Evolutionary conservation across 2,888 invertebrate species (phyloP).

Genomic region (Nomada ferruginata): DNA sequence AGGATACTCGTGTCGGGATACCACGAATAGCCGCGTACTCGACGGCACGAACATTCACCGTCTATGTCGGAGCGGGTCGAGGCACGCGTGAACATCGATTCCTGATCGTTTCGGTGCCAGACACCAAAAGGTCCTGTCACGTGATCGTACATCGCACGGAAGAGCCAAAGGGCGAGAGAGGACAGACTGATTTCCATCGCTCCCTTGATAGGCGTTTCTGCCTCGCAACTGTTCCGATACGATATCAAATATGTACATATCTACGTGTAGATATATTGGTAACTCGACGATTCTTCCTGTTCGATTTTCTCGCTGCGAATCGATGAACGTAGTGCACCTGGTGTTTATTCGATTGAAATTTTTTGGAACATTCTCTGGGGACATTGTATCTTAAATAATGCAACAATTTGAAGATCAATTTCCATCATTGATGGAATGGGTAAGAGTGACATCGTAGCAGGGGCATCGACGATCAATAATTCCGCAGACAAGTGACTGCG

Average conservation of each 20-base stretch:
- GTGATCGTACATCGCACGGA: slow-evolving; percentile 57
- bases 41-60: slow-evolving; percentile 56
- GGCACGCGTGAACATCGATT: slow-evolving; percentile 72
- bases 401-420: too few species aligned
- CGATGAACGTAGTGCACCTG: neutral
- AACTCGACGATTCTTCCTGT: slow-evolving; percentile 4
- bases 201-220: slow-evolving; percentile 36
- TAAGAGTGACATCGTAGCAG: too few species aligned
- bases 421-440: too few species aligned
- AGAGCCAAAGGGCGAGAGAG: slow-evolving; percentile 25
- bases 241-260: slow-evolving; percentile 2
- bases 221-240: slow-evolving; percentile 9
- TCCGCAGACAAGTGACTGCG: neutral
- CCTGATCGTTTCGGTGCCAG: slow-evolving; percentile 72
- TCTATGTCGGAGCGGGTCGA: slow-evolving; percentile 52
- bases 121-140: slow-evolving; percentile 74
- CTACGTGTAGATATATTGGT: slow-evolving; percentile 7
- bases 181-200: slow-evolving; percentile 54
- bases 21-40: slow-evolving; percentile 62
- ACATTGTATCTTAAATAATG: too few species aligned
- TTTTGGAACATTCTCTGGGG: too few species aligned
- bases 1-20: slow-evolving; percentile 62
- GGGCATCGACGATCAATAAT: too few species aligned
- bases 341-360: neutral
- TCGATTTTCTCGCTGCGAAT: neutral